These are phyloP conservation scores for Drosophila leonis DNA, from an alignment of 2,888 invertebrate species.

Conservation along the genomic window DNA sequence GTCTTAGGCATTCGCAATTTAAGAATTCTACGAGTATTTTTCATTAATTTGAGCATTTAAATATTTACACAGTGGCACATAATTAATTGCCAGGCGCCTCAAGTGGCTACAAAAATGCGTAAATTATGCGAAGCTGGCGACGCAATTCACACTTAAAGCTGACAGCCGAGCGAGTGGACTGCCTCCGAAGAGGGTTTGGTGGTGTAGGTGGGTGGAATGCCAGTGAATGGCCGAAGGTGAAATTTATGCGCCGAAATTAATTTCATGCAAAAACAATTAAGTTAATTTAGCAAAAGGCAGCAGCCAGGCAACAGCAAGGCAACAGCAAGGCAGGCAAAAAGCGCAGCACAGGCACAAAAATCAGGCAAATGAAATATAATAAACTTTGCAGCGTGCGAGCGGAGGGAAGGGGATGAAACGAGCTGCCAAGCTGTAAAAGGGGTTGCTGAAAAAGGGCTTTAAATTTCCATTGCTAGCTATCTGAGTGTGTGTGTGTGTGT, in stretches of 20 bases:
- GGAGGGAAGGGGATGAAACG: constrained; percentile 15
- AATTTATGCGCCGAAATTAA: constrained; percentile 80
- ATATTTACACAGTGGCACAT: constrained; percentile 75
- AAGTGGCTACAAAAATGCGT: constrained; percentile 73
- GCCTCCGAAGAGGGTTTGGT: not conserved
- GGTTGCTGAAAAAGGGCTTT: constrained; percentile 57
- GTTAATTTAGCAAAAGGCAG: constrained; percentile 76
- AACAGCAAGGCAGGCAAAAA: constrained; percentile 41
- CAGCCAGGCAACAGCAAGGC: not conserved
- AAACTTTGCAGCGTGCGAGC: constrained; percentile 58
- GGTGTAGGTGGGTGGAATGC: not conserved
- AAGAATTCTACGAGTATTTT: constrained; percentile 72
- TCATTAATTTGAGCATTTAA: constrained; percentile 77
- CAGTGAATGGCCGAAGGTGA: constrained; percentile 67
- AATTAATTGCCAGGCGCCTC: constrained; percentile 69
- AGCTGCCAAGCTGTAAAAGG: constrained; percentile 48
- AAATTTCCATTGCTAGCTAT: constrained; percentile 72
- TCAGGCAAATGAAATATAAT: constrained; percentile 79
- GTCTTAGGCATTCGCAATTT: constrained; percentile 63
- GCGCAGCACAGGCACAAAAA: constrained; percentile 73
- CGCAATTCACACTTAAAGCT: constrained; percentile 79
- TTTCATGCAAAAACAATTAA: constrained; percentile 82
- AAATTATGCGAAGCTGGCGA: constrained; percentile 72
- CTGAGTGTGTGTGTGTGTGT: constrained; percentile 18
- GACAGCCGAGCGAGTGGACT: constrained; percentile 49